Conservation (phyloP, 2,113 vertebrate genomes). For the Mohoua ochrocephala region DNA sequence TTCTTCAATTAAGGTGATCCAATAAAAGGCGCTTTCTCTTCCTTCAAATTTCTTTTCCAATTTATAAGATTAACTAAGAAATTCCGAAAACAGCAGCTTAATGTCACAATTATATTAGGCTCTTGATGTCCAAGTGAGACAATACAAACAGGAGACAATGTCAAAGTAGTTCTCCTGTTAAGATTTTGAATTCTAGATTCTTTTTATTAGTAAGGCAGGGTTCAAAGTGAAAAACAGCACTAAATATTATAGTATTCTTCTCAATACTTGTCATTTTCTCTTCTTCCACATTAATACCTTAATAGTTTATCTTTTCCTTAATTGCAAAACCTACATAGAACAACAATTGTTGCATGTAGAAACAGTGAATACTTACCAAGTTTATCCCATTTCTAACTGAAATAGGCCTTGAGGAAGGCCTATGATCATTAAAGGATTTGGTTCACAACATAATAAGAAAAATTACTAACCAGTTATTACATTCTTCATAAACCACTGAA, state of each 20-base stretch:
- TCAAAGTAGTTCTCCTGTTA: neutral
- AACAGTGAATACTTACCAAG: neutral
- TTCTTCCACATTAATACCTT: neutral
- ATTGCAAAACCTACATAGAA: neutral
- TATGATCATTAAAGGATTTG: neutral
- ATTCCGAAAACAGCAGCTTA: neutral
- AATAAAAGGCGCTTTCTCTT: neutral
- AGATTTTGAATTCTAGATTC: neutral
- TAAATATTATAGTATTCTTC: neutral
- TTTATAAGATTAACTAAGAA: neutral
- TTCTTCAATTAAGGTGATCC: neutral
- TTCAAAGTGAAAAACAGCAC: neutral
- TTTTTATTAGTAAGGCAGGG: neutral
- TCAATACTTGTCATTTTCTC: neutral
- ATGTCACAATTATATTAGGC: neutral
- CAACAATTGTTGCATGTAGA: neutral
- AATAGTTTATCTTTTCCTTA: neutral
- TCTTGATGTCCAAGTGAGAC: neutral
- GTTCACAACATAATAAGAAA: neutral
- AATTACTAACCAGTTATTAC: conserved; percentile 86
- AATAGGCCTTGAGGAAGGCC: neutral
- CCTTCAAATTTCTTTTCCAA: neutral
- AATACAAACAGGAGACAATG: neutral
- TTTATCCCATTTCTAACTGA: neutral
- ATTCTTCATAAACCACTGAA: conserved; percentile 86